Conservation (phyloP, 2,888 invertebrate species). For the Lymantria dispar region DNA sequence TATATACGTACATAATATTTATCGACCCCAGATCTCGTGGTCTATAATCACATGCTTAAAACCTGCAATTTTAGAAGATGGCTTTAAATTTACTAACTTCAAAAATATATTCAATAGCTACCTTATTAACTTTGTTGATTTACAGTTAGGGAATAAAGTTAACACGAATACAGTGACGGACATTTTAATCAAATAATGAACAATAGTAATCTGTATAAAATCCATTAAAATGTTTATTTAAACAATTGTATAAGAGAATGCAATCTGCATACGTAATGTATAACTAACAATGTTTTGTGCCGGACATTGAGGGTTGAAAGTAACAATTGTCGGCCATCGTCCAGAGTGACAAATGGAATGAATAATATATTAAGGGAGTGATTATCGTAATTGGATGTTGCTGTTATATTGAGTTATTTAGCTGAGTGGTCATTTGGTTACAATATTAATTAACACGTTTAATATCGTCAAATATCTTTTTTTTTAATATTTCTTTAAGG, state of each 20-base stretch:
- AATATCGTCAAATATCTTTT: background rate
- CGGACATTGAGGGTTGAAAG: constrained; percentile 40
- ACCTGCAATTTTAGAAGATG: no score
- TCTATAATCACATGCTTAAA: no score
- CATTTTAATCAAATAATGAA: constrained; percentile 37
- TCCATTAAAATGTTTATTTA: constrained; percentile 37
- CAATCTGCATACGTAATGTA: constrained; percentile 73
- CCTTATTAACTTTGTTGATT: no score
- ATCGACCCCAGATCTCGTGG: no score
- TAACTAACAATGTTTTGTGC: constrained; percentile 60
- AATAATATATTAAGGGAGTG: constrained; percentile 57
- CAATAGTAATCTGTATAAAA: constrained; percentile 30
- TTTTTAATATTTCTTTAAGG: no score
- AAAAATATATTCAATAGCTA: no score
- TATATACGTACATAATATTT: no score
- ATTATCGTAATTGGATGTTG: constrained; percentile 48
- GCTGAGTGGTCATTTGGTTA: constrained; percentile 25
- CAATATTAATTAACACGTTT: background rate
- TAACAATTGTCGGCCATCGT: constrained; percentile 60
- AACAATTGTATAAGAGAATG: constrained; percentile 55
- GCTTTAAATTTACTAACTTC: no score
- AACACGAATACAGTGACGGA: background rate
- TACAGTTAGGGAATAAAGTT: no score
- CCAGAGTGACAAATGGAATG: constrained; percentile 60
- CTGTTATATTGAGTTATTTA: constrained; percentile 28